Base-by-base conservation (phyloP, 2,888 invertebrate genomes). In the Ormyrus rosae region DNA sequence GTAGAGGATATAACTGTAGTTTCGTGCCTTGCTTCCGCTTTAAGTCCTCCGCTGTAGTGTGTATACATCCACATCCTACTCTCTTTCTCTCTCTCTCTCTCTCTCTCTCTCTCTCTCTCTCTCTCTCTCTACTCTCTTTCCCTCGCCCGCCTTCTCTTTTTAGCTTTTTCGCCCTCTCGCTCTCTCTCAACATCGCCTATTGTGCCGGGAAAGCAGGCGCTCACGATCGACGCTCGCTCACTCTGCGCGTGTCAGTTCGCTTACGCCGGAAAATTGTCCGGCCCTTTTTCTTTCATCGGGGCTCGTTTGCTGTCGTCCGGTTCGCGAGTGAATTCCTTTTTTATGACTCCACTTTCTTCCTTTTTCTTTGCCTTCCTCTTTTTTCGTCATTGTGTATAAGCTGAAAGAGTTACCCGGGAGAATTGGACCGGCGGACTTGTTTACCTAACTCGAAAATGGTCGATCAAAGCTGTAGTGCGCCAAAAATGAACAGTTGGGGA, bases 211-310 rank as follows among this genome's bases (percentile, higher is more conserved):
- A 34, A 34, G 34, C 34, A 34, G 34, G 34, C 34, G 34, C 34
- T 34, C 34, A 34, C 34, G 34, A 34, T 34, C 34, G 34, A 34
- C 34, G 34, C 34, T 34, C 34, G 34, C 34, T 34, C 34, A 34
- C 34, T 34, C 34, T 34, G 63, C 63, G 46, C 63, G 46, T 63
- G 63, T 63, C 63, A 63, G 63, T 63, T 63, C 63, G 63, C 48
- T 63, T 63, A 63, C 63, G 63, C 63, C 7, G 11, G 63, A 63
- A 63, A 63, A 63, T 63, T 63, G 63, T 63, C 63, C 63, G 46
- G 45, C 63, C 48, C 48, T 46, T 48, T 60, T 9, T 60, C 19
- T 63, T 45, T 48, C n/a, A n/a, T 4, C 63, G 63, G 46, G n/a
- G 48, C 63, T 63, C 63, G 63, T 63, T 63, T 63, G 63, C 63